These are phyloP conservation scores for Regulus satrapa DNA, from an alignment of 2,113 vertebrate genomes.

Conservation along the genomic window DNA sequence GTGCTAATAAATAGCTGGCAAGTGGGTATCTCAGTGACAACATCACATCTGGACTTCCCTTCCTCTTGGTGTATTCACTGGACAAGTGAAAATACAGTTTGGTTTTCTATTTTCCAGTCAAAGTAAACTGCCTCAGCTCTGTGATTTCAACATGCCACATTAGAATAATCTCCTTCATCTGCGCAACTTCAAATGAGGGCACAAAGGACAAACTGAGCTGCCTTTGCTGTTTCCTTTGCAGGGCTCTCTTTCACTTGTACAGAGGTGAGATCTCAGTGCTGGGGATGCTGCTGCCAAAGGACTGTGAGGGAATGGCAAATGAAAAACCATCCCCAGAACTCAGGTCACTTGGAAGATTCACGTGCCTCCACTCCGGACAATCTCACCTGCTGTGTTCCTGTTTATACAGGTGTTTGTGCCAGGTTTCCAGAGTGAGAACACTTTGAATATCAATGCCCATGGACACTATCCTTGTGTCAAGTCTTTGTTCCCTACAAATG, in stretches of 20 bases:
- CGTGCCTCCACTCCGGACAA: not conserved
- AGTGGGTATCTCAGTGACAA: not conserved
- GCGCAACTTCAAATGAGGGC: accelerated
- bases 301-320: not conserved
- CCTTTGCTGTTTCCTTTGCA: not conserved
- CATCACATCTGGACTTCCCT: not conserved
- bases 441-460: not conserved
- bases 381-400: not conserved
- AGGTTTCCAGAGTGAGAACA: not conserved
- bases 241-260: not conserved
- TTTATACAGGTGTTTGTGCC: not conserved
- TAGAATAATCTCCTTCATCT: not conserved
- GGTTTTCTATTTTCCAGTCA: not conserved
- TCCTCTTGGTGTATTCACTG: not conserved
- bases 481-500: not conserved
- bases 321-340: not conserved
- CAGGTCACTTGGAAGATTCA: accelerated
- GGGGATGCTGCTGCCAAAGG: not conserved
- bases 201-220: not conserved
- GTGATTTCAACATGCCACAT: not conserved
- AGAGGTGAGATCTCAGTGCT: not conserved
- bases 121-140: not conserved
- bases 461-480: not conserved
- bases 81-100: not conserved
- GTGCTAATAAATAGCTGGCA: not conserved